Evolutionary conservation across 2,113 vertebrate species (phyloP), one percentile per base, ranked within the genome.

Genomic region (Dendropsophus ebraccatus): DNA sequence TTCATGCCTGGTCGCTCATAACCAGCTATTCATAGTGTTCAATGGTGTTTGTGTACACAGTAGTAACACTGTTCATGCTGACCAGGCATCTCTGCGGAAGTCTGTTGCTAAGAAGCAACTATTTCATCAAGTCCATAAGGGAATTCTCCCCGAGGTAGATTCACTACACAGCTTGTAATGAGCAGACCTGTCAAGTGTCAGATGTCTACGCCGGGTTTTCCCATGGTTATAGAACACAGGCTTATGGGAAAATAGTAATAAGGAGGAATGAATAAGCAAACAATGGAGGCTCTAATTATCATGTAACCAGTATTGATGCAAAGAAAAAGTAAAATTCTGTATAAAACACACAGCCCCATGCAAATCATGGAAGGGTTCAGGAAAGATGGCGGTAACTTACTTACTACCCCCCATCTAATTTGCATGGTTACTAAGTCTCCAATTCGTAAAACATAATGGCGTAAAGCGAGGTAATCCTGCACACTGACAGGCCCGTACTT

Each of bases 21-120:
- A 41, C 67, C 32, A 10, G 32, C 35, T 1, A 35, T 35, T 35
- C 17, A 35, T 9, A 35, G 65, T 35, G 65, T 35, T 69, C 65
- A 70, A 21, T 70, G 67, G 35, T 2, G 8, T 9, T 10, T 37
- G 67, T 70, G 17, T 37, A 21, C 67, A 35, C 17, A 70, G 67
- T 37, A 70, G 16, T 21, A 37, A 70, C 17, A 12, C 67, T 13
- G 67, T 23, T 11, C 32, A 37, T 37, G 67, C 67, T 70, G 67
- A 70, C 35, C 67, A 23, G 19, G 32, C 67, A 37, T 32, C 67
- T 37, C 67, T 23, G 67, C 35, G 4, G n/a, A 37, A 21, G 32
- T 70, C 67, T 21, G 67, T 41, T 70, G 32, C 32, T 70, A 70
- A 37, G 67, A 70, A 70, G 67, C 67, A 70, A 30, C 32, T 10